Evolutionary conservation across 2,113 vertebrate genomes (phyloP).

Genomic region (Larimichthys polyactis): DNA sequence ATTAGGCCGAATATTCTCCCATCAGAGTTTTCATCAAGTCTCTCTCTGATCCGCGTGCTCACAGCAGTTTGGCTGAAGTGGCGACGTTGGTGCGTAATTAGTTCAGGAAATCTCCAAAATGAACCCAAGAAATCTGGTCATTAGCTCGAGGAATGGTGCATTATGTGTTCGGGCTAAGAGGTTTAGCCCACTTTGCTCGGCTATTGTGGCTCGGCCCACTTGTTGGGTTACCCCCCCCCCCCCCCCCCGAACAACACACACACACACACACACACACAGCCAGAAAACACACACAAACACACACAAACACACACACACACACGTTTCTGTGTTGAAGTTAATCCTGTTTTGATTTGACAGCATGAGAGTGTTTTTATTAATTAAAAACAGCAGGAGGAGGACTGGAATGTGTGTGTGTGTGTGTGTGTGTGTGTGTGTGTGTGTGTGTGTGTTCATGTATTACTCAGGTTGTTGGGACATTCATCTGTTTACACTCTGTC

Average conservation of each 20-base stretch:
- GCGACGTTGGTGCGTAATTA: conserved; percentile 7
- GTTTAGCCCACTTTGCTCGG: conserved; percentile 25
- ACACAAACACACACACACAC: conserved; percentile 11
- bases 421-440: no score
- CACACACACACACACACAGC: no score
- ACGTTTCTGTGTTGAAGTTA: conserved; percentile 37
- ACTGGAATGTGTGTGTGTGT: conserved; percentile 10
- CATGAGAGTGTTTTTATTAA: conserved; percentile 57
- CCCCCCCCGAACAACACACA: neutral
- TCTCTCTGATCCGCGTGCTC: neutral
- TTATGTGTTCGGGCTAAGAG: conserved; percentile 39
- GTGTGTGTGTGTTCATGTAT: neutral
- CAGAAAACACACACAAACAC: neutral
- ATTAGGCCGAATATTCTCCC: conserved; percentile 6
- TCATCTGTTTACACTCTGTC: no score
- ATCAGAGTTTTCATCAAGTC: conserved; percentile 12
- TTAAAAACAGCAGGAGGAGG: conserved; percentile 64
- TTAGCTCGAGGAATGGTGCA: conserved; percentile 46
- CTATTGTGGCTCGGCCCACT: conserved; percentile 37
- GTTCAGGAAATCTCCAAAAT: conserved; percentile 43
- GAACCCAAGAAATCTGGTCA: conserved; percentile 45
- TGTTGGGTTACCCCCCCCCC: conserved; percentile 3
- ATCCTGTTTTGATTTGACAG: conserved; percentile 69
- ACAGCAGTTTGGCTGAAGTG: conserved; percentile 18
- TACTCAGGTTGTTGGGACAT: no score